Conservation (phyloP, 2,113 vertebrate genomes). For the Nematolebias whitei region DNA sequence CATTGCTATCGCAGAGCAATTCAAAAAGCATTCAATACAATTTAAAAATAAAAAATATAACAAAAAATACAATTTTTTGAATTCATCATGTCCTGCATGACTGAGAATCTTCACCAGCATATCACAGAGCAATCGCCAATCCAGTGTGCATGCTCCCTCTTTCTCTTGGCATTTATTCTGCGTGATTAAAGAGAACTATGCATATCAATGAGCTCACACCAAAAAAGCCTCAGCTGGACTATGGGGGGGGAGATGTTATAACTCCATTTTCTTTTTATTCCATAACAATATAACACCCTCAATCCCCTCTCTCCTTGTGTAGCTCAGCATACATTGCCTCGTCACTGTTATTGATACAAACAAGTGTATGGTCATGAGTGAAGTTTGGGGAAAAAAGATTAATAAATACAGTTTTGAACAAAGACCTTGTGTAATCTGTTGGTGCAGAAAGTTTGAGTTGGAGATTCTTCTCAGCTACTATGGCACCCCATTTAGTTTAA, state of each 20-base stretch:
- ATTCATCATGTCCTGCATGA: too few species aligned
- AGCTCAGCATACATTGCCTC: constrained; percentile 28
- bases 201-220: constrained; percentile 70
- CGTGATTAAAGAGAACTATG: constrained; percentile 72
- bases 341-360: constrained; percentile 46
- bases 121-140: constrained; percentile 38
- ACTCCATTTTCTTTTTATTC: constrained; percentile 55
- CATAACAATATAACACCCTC: constrained; percentile 61
- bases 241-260: constrained; percentile 36
- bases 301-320: constrained; percentile 9
- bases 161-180: constrained; percentile 21
- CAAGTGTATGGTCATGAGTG: constrained; percentile 18
- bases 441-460: too few species aligned
- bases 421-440: too few species aligned
- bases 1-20: too few species aligned
- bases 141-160: background rate
- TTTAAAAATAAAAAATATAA: too few species aligned
- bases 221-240: constrained; percentile 65
- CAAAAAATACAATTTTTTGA: too few species aligned
- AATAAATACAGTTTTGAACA: background rate
- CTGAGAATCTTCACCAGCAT: too few species aligned
- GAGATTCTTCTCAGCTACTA: too few species aligned
- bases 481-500: too few species aligned
- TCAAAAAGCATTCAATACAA: too few species aligned
- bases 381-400: constrained; percentile 1